Base-by-base conservation (phyloP, 2,888 invertebrate genomes). In the Notodonta dromedarius region DNA sequence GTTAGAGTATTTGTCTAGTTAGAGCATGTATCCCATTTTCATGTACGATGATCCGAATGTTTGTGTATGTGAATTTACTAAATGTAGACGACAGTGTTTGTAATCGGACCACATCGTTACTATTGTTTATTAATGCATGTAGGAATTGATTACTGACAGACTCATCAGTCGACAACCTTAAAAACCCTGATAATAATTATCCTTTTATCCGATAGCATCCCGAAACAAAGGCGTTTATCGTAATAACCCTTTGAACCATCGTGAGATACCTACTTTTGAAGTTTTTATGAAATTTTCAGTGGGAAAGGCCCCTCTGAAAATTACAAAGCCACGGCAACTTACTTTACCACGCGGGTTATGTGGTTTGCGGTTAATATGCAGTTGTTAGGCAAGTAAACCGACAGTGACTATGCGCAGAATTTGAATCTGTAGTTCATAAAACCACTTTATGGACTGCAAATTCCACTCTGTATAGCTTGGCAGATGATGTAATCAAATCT, bases 21-120 rank as follows among this genome's bases (percentile, higher is more conserved):
- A 75, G 73, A 79, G 90, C 88, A 88, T 89, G 90, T 71, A 57
- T 73, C 68, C 70, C 65, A 66, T 72, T 69, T 73, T n/a, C n/a
- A 63, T 80, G 78, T 84, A 62, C 61, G 63, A 76, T 42, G 16
- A 42, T 0, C 42, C 55, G n/a, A 44, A n/a, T 54, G 35, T 14
- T 54, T 76, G 60, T 58, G 59, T 63, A 63, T 63, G 58, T 60
- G 59, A 54, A 63, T 60, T 63, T 16, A 59, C 55, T 56, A 54
- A 54, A 13, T 54, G 61, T 60, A 42, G 42, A 57, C 64, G 16
- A 50, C 5, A 50, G 2, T 16, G 55, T 42, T 24, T 67, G 59
- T 69, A 6, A 52, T 24, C 5, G 52, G 5, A 46, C 13, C 9
- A 16, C n/a, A 5, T n/a, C 0, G 0, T 16, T 51, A 50, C 11